These are phyloP conservation scores for Drosophila dives DNA, from an alignment of 2,888 invertebrate species.

Conservation along the genomic window DNA sequence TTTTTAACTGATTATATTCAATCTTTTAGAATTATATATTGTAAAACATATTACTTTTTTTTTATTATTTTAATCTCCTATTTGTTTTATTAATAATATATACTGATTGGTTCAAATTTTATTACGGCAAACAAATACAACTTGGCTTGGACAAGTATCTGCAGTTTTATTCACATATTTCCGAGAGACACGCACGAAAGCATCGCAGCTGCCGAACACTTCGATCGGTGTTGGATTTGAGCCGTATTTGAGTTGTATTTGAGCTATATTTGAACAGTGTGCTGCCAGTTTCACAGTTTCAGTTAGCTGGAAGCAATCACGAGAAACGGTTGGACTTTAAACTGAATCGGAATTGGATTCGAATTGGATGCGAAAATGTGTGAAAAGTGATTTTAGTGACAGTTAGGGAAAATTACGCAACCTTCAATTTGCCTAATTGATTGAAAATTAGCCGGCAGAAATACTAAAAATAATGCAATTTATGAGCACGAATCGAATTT, in stretches of 20 bases:
- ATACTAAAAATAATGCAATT: constrained; percentile 67
- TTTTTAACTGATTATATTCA: constrained; percentile 85
- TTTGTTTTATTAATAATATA: too few relatives aligned
- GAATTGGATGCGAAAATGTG: constrained; percentile 45
- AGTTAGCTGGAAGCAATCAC: constrained; percentile 66
- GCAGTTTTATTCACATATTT: background rate
- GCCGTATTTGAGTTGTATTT: constrained; percentile 34
- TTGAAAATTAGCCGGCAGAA: constrained; percentile 37
- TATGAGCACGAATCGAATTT: constrained; percentile 47
- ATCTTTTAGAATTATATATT: too few relatives aligned
- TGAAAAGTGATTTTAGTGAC: constrained; percentile 45
- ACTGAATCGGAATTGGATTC: background rate
- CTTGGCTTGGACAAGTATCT: background rate
- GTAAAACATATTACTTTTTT: too few relatives aligned
- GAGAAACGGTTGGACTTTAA: constrained; percentile 50
- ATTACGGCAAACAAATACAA: background rate
- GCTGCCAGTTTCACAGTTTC: constrained; percentile 32
- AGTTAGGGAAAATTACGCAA: constrained; percentile 55
- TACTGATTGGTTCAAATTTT: too few relatives aligned
- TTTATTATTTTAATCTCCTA: too few relatives aligned
- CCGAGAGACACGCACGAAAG: constrained; percentile 36
- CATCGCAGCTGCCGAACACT: constrained; percentile 46
- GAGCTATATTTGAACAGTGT: constrained; percentile 43
- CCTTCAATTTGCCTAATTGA: constrained; percentile 66
- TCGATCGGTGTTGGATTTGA: constrained; percentile 44